Percentiles rank a stretch among this genome's conserved stretches.
These are phyloP conservation scores for Rutilus rutilus DNA, from an alignment of 2,113 vertebrate species.

Conservation along the genomic window DNA sequence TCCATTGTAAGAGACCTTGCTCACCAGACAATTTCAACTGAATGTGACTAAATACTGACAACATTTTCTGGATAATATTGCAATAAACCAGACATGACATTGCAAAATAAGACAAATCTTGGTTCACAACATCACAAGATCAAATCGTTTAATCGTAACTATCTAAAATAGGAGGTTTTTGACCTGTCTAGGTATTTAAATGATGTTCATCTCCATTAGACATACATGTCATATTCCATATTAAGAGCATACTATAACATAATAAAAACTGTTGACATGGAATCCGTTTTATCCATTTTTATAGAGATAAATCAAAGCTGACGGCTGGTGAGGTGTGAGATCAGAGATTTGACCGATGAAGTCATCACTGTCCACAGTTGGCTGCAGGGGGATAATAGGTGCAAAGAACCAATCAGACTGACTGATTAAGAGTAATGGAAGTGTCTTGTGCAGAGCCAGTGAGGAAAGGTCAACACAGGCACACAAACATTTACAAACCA, in stretches of 20 bases:
- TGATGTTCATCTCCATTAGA: background rate
- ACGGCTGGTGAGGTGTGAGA: conserved; percentile 24
- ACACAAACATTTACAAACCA: background rate
- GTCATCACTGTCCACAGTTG: conserved; percentile 15
- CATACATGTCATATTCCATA: background rate
- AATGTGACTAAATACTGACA: background rate
- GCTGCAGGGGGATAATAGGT: conserved; percentile 13
- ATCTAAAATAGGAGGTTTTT: background rate
- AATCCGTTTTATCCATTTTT: background rate
- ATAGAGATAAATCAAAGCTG: background rate
- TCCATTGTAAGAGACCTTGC: background rate
- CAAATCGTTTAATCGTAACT: background rate
- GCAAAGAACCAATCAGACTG: conserved; percentile 21
- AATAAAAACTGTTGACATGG: background rate
- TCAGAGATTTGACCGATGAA: conserved; percentile 23
- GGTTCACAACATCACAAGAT: background rate
- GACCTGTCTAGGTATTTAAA: background rate
- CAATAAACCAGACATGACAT: background rate
- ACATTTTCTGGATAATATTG: background rate
- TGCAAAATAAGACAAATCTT: background rate
- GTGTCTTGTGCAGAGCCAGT: background rate
- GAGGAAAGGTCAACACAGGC: conserved; percentile 35
- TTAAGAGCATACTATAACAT: background rate
- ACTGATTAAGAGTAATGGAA: conserved; percentile 47
- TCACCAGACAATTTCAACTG: background rate